These are phyloP conservation scores for Phanerotoma sp. DNA, from an alignment of 2,888 invertebrate genomes.

Conservation along the genomic window DNA sequence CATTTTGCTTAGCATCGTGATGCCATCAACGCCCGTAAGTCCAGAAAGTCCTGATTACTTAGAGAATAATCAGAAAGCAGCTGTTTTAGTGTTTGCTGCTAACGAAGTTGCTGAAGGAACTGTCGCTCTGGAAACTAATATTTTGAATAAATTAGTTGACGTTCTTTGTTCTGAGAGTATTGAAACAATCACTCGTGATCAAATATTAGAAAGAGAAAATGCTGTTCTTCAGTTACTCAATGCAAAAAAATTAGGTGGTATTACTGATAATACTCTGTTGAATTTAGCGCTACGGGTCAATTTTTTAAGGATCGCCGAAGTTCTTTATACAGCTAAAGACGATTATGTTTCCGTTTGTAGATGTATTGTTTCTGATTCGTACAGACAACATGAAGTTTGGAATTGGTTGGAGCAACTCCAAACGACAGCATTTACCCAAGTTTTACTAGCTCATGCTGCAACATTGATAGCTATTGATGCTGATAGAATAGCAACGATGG, in stretches of 20 bases:
- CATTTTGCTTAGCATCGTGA: conserved; percentile 75
- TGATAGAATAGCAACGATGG: conserved; percentile 42
- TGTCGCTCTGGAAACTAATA: conserved; percentile 44
- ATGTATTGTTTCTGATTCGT: conserved; percentile 48
- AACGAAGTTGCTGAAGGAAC: conserved; percentile 51
- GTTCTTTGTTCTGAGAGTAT: conserved; percentile 42
- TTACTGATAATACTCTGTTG: conserved; percentile 49
- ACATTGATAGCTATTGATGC: conserved; percentile 45
- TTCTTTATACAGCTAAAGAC: conserved; percentile 50
- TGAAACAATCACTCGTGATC: conserved; percentile 39
- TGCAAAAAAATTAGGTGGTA: conserved; percentile 48
- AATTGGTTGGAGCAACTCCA: conserved; percentile 48
- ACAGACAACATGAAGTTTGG: conserved; percentile 49
- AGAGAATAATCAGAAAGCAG: conserved; percentile 44
- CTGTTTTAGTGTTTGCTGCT: conserved; percentile 50
- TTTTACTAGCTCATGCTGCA: conserved; percentile 40
- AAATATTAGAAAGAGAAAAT: conserved; percentile 48
- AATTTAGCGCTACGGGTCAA: conserved; percentile 50
- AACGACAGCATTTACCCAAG: conserved; percentile 40
- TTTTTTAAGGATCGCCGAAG: conserved; percentile 51
- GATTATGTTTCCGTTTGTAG: conserved; percentile 54
- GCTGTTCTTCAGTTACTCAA: conserved; percentile 48
- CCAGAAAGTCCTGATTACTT: conserved; percentile 48
- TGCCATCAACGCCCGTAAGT: conserved; percentile 55
- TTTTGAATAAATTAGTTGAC: conserved; percentile 48